Conservation (phyloP, 2,113 vertebrate species). For the Xenus cinereus region DNA sequence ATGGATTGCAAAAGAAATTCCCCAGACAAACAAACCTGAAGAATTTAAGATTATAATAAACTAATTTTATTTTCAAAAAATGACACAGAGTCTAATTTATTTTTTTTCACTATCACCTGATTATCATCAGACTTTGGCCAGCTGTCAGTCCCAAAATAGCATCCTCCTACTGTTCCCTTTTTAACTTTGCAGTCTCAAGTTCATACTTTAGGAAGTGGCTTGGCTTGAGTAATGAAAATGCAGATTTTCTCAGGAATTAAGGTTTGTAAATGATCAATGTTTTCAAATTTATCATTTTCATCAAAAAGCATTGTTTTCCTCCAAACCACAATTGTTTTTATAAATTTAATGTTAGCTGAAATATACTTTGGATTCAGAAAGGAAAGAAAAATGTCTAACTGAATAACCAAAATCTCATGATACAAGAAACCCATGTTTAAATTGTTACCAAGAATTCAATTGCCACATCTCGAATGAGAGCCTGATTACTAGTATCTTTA, state of each 20-base stretch:
- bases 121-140: not conserved
- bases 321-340: not conserved
- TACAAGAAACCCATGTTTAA: not conserved
- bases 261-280: not conserved
- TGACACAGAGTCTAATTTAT: accelerated
- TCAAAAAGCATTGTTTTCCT: not conserved
- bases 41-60: not conserved
- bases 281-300: not conserved
- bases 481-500: not conserved
- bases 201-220: not conserved
- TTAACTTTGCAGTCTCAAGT: not conserved
- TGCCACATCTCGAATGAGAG: accelerated
- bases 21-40: not conserved
- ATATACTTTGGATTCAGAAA: not conserved
- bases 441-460: not conserved
- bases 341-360: not conserved
- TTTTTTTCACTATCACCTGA: not conserved
- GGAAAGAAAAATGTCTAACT: not conserved
- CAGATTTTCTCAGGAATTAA: not conserved
- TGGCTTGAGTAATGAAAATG: not conserved
- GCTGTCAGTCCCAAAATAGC: not conserved
- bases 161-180: not conserved
- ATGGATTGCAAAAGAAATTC: not conserved
- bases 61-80: not conserved
- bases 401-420: not conserved